phyloP scores from a whole-genome alignment of 2,888 invertebrate genomes.

The Diarsia dahlii region DNA sequence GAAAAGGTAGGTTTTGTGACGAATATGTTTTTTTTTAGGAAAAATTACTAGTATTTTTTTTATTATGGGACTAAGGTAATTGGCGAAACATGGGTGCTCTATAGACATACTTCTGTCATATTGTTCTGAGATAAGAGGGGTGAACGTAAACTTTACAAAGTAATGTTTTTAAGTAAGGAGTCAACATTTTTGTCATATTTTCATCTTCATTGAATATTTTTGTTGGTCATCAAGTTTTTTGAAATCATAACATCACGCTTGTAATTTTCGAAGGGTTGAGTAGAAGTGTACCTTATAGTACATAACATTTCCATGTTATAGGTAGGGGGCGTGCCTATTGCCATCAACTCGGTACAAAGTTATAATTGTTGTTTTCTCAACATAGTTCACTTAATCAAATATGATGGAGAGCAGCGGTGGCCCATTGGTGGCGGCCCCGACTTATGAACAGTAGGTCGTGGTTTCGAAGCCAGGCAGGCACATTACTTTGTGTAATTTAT shows the following conservation, averaged over 20 bases:
- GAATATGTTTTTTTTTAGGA: not conserved
- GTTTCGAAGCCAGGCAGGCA: too few species aligned
- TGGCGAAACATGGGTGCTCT: not conserved
- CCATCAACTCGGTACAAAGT: not conserved
- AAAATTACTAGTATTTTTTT: not conserved
- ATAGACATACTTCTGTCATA: not conserved
- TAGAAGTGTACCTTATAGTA: not conserved
- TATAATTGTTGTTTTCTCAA: too few species aligned
- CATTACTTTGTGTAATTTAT: too few species aligned
- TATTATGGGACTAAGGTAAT: not conserved
- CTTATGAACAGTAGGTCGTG: too few species aligned
- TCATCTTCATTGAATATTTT: not conserved
- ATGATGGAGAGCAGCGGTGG: too few species aligned
- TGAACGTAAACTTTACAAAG: not conserved
- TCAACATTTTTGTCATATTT: not conserved
- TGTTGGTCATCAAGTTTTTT: not conserved
- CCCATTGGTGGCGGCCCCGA: too few species aligned
- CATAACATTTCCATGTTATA: not conserved
- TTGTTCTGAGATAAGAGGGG: not conserved
- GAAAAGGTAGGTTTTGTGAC: conserved; percentile 22
- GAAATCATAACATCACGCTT: not conserved
- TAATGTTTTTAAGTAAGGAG: not conserved
- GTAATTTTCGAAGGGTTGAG: too few species aligned
- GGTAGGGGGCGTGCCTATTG: not conserved
- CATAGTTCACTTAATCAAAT: too few species aligned